Conservation (phyloP, 1,140 invertebrate species). For the Maconellicoccus hirsutus region DNA sequence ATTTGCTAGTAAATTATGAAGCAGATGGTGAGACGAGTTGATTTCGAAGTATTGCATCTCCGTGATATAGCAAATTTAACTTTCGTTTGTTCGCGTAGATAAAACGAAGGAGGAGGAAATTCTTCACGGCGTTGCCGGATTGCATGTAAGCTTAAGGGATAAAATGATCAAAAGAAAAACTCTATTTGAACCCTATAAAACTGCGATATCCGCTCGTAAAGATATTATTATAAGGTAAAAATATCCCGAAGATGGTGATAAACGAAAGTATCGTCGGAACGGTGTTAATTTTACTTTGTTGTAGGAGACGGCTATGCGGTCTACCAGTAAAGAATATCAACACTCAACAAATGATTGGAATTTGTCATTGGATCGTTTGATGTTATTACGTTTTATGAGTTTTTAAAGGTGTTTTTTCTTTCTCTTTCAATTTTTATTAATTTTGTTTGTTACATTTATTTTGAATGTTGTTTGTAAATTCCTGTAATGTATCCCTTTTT, state of each 20-base stretch:
- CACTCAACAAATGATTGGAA: background rate
- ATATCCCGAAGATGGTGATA: background rate
- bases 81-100: background rate
- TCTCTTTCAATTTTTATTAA: background rate
- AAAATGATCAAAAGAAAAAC: slow-evolving; percentile 6
- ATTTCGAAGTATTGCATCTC: background rate
- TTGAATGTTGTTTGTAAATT: slow-evolving; percentile 6
- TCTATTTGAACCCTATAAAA: slow-evolving; percentile 11
- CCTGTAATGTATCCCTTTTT: background rate
- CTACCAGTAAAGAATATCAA: background rate
- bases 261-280: background rate
- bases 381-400: background rate
- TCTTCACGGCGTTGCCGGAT: background rate
- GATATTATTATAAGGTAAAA: slow-evolving; percentile 13
- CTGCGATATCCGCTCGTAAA: slow-evolving; percentile 10
- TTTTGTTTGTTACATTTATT: slow-evolving; percentile 4
- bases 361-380: slow-evolving; percentile 15
- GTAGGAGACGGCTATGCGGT: background rate
- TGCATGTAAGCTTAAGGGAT: background rate
- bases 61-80: background rate
- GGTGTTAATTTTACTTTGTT: background rate
- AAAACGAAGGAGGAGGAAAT: background rate
- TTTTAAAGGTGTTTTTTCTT: background rate
- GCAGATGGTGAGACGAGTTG: background rate
- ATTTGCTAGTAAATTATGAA: background rate